Base-by-base conservation (phyloP, 2,113 vertebrate genomes). In the Strix aluco region DNA sequence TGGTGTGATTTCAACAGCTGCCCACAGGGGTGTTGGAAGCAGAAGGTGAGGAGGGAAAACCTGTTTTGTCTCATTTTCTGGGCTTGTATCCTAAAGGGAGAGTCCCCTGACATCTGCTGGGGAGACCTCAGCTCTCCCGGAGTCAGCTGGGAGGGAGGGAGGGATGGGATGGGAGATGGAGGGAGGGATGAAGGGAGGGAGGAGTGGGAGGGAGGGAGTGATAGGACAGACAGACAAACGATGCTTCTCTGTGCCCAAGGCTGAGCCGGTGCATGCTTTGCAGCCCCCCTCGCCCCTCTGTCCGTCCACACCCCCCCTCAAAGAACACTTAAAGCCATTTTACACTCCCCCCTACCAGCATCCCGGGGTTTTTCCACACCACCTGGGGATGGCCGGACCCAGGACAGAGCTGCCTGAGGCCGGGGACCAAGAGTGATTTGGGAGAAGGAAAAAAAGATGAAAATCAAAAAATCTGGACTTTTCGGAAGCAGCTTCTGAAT, bases 371-470 rank as follows among this genome's bases (percentile, higher is more conserved):
- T 32, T 62, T 21, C 42, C 7, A 13, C 81, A 49, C 16, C 65
- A 22, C 14, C 40, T 6, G 34, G 27, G 51, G 34, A 30, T 0
- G 1, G 69, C 9, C 2, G 0, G 15, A 54, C 5, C 29, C 51
- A 15, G 72, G 54, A 32, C 19, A 75, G 38, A 80, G 52, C 67
- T 55, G 26, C 62, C 11, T 6, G 2, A 1, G 5, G 32, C 32
- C 1, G 0, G 11, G 44, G 13, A 57, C 27, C 17, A 73, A 58
- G 18, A 66, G 52, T 1, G 0, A 38, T 67, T 55, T 11, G 5
- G 1, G 32, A 5, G 6, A 54, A 10, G 6, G 3, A 22, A n/a
- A 42, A 49, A 26, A 57, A 10, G 1, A 7, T 6, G 18, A 78
- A 81, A 90, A 58, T 9, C 1, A 20, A 26, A 81, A 66, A 29